Base-by-base conservation (phyloP, 2,113 vertebrate genomes). In the Zosterops pallidus region DNA sequence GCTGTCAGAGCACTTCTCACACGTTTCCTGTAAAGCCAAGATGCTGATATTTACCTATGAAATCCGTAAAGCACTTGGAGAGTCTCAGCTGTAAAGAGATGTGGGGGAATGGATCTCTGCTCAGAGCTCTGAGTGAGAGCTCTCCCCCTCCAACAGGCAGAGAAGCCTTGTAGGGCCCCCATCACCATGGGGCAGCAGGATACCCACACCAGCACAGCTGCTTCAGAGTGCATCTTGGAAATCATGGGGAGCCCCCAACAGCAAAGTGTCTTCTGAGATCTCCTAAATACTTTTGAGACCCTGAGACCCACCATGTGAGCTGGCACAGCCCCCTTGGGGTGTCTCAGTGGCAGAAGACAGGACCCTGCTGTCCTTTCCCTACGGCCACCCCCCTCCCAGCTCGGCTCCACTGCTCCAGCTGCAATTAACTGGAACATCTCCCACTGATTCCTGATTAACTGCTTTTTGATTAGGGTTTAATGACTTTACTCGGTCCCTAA, bases 401-500 rank as follows among this genome's bases (percentile, higher is more conserved):
- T 85, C 93, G 21, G 94, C 80, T 97, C 75, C 9, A 0, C 86
- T 68, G 86, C 92, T 97, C 96, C 96, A 97, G 93, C 93, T 0
- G 2, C 4, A 14, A 97, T 97, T 97, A 98, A 97, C 93, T 97
- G 96, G 94, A 94, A 94, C 92, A 92, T 96, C 88, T 96, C 98
- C 97, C 92, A 98, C 98, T 96, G 97, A 95, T 95, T 98, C 92
- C 96, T 98, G 97, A 98, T 98, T 97, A 98, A 97, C 96, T 96
- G 90, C 92, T 96, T 98, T 98, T 97, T 98, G 97, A 98, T 98
- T 98, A 97, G 97, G 93, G 90, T 86, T 96, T 98, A 98, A 98
- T 96, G 97, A 96, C 96, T 98, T 97, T 94, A 91, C 92, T 97
- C 1, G 2, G 49, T 59, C 94, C 95, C 91, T 96, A 95, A 98